These are phyloP conservation scores for Sialis fuliginosa DNA, from an alignment of 2,888 invertebrate species.

Conservation along the genomic window DNA sequence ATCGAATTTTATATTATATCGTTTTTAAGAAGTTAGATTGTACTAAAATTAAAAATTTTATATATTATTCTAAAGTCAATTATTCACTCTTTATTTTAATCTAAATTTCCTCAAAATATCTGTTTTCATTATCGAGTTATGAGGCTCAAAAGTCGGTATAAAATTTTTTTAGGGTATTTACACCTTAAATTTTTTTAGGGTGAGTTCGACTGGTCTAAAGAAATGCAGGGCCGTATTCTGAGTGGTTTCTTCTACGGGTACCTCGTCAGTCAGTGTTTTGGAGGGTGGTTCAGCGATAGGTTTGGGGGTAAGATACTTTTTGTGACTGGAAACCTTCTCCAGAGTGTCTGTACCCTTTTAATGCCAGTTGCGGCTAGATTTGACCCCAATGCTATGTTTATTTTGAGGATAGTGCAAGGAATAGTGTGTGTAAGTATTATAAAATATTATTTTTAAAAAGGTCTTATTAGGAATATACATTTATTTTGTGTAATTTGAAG, in stretches of 20 bases:
- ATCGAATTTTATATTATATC: too few relatives aligned
- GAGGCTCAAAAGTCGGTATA: too few relatives aligned
- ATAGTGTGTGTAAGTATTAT: slow-evolving; percentile 24
- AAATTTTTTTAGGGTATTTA: too few relatives aligned
- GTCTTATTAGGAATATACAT: too few relatives aligned
- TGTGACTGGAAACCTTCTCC: slow-evolving; percentile 19
- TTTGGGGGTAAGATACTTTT: slow-evolving; percentile 25
- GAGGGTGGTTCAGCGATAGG: slow-evolving; percentile 24
- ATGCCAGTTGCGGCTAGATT: slow-evolving; percentile 26
- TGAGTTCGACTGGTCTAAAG: slow-evolving; percentile 33
- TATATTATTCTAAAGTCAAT: too few relatives aligned
- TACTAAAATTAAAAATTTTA: too few relatives aligned
- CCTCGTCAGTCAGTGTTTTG: slow-evolving; percentile 22
- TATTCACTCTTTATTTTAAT: too few relatives aligned
- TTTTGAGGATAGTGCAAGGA: slow-evolving; percentile 26
- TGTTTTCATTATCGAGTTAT: too few relatives aligned
- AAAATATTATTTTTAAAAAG: slow-evolving; percentile 1
- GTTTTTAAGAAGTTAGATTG: too few relatives aligned
- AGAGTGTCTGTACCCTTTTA: slow-evolving; percentile 24
- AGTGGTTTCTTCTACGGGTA: slow-evolving; percentile 35
- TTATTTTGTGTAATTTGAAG: too few relatives aligned
- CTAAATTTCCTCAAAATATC: too few relatives aligned
- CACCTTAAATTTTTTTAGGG: slow-evolving; percentile 13
- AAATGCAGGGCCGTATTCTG: slow-evolving; percentile 29
- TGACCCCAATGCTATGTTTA: slow-evolving; percentile 21